Conservation (phyloP, 2,888 invertebrate species). For the Oligia strigilis region DNA sequence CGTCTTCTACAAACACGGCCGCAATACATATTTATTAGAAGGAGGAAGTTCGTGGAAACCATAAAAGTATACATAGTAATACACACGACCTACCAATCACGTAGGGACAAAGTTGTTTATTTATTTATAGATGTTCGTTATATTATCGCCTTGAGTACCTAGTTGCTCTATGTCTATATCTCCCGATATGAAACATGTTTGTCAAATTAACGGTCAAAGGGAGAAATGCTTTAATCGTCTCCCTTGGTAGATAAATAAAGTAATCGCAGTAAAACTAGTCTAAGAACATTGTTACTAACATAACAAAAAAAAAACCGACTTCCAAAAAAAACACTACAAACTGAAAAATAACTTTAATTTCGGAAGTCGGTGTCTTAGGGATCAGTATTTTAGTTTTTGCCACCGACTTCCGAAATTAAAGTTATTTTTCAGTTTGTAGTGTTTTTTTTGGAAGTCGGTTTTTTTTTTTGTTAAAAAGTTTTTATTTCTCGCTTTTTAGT, state of each 20-base stretch:
- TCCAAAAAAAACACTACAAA: no score
- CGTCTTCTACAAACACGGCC: conserved; percentile 47
- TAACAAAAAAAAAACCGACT: no score
- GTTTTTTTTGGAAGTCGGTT: no score
- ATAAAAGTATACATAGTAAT: conserved; percentile 54
- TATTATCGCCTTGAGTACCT: conserved; percentile 13
- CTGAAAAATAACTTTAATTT: no score
- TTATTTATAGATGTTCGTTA: conserved; percentile 34
- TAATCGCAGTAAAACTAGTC: not conserved
- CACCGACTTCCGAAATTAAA: no score
- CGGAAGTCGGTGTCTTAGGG: no score
- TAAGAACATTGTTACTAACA: no score
- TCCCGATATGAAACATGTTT: conserved; percentile 10
- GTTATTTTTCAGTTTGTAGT: no score
- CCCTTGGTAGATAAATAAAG: not conserved
- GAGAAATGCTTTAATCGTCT: not conserved
- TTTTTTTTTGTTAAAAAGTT: no score
- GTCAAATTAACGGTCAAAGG: conserved; percentile 2
- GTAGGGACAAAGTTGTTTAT: conserved; percentile 26
- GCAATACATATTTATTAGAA: conserved; percentile 59
- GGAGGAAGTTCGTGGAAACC: conserved; percentile 26
- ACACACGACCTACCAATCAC: conserved; percentile 43
- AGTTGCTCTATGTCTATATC: no score
- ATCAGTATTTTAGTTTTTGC: no score
- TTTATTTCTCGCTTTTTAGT: no score